Evolutionary conservation across 2,797 vertebrate species (phyloP).

Genomic region (Synanceia verrucosa): DNA sequence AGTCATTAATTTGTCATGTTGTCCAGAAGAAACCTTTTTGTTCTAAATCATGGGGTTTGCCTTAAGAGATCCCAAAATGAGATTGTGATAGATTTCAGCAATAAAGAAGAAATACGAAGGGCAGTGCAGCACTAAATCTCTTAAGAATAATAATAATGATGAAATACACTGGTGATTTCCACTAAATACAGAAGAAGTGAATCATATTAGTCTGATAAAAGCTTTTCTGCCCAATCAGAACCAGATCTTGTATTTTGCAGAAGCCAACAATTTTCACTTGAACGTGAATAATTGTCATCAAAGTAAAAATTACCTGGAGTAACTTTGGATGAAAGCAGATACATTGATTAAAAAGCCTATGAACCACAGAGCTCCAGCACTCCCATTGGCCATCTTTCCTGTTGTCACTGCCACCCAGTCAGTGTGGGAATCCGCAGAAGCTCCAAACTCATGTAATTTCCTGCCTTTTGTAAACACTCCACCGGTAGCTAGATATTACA

Average conservation of each 20-base stretch:
- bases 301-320: constrained; percentile 21
- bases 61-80: constrained; percentile 41
- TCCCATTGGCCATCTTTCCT: constrained; percentile 22
- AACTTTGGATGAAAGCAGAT: constrained; percentile 1
- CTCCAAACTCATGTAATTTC: constrained; percentile 65
- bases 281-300: constrained; percentile 3
- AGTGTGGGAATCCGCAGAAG: constrained; percentile 71
- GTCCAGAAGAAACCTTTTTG: constrained; percentile 64
- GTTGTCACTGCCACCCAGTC: constrained; percentile 48
- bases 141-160: constrained; percentile 46
- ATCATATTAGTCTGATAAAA: constrained; percentile 30
- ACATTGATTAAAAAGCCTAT: constrained; percentile 13
- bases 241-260: constrained; percentile 14
- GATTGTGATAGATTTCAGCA: constrained; percentile 50
- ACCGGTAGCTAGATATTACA: constrained; percentile 57
- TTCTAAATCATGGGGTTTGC: constrained; percentile 48
- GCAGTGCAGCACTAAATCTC: constrained; percentile 27
- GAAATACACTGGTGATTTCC: constrained; percentile 36
- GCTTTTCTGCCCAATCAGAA: constrained; percentile 3
- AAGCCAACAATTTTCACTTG: neutral
- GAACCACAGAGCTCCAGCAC: neutral
- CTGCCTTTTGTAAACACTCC: constrained; percentile 70
- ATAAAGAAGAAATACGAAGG: constrained; percentile 34
- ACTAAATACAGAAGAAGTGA: constrained; percentile 37
- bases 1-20: constrained; percentile 78